Percentiles rank a stretch among this genome's conserved stretches.
These are phyloP conservation scores for Drosophila longiperda DNA, from an alignment of 2,888 invertebrate species.

Conservation along the genomic window DNA sequence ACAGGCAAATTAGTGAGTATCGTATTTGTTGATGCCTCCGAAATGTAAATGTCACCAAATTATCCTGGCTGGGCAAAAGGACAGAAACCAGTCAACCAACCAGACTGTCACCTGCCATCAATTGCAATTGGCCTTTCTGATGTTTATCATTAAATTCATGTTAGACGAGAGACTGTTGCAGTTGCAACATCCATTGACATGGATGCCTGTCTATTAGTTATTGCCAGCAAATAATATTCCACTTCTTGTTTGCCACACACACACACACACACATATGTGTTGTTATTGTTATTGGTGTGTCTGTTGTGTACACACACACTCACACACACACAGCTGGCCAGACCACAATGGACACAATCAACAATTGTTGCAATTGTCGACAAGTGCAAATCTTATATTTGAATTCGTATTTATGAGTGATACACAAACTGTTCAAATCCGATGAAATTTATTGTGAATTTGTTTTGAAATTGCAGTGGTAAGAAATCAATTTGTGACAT, in stretches of 20 bases:
- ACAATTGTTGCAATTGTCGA: constrained; percentile 63
- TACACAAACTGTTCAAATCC: constrained; percentile 11
- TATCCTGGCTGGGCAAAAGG: constrained; percentile 31
- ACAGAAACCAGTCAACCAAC: background rate
- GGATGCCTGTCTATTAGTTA: constrained; percentile 49
- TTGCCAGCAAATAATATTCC: constrained; percentile 69
- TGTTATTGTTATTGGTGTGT: constrained; percentile 26
- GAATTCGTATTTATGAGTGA: constrained; percentile 62
- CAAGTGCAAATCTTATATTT: constrained; percentile 58
- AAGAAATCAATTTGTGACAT: background rate
- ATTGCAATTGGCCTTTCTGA: constrained; percentile 60
- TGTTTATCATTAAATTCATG: constrained; percentile 71
- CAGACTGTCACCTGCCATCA: constrained; percentile 4
- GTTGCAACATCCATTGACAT: constrained; percentile 13
- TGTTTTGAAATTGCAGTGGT: constrained; percentile 18
- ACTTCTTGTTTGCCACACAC: constrained; percentile 37
- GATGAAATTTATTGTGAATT: constrained; percentile 26
- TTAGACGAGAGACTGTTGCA: constrained; percentile 33
- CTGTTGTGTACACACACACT: constrained; percentile 30
- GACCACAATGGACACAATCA: constrained; percentile 70
- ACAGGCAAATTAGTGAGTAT: constrained; percentile 30
- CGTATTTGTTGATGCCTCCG: constrained; percentile 46
- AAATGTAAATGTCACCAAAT: constrained; percentile 60
- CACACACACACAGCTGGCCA: constrained; percentile 7
- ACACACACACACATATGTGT: constrained; percentile 3